phyloP scores from a whole-genome alignment of 1,140 invertebrate species.

The Cotesia vestalis region DNA sequence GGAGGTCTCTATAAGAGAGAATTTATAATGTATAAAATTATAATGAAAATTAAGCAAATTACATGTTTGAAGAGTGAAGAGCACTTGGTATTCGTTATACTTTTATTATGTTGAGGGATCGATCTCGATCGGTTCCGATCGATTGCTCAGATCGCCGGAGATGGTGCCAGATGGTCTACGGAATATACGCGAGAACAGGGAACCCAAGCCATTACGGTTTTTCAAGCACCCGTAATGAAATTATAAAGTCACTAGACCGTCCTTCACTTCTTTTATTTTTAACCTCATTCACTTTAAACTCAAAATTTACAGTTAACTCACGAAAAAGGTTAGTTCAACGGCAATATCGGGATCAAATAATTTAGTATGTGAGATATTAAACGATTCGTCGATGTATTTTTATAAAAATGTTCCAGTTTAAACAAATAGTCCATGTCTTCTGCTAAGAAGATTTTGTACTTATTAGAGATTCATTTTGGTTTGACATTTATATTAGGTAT shows the following conservation, averaged over 20 bases:
- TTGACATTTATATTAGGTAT: no score
- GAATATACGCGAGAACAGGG: slow-evolving; percentile 41
- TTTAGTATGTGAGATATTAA: background rate
- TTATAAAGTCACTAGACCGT: slow-evolving; percentile 34
- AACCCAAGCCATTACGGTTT: slow-evolving; percentile 33
- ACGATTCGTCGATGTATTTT: no score
- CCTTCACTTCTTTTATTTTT: slow-evolving; percentile 15
- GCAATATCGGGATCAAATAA: background rate
- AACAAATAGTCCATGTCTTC: no score
- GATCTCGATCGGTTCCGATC: slow-evolving; percentile 49
- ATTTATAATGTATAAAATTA: slow-evolving; percentile 16
- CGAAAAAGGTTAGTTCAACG: no score
- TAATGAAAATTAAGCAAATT: slow-evolving; percentile 25
- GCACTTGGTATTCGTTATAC: slow-evolving; percentile 12
- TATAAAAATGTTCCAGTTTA: no score
- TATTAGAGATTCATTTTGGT: no score
- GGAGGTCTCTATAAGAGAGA: slow-evolving; percentile 13
- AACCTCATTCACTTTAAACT: background rate
- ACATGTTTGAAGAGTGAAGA: slow-evolving; percentile 14
- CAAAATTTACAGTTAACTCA: no score
- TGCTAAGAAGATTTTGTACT: no score
- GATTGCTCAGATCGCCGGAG: slow-evolving; percentile 48
- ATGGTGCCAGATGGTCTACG: slow-evolving; percentile 61
- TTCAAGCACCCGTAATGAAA: slow-evolving; percentile 34
- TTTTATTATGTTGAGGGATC: slow-evolving; percentile 30